Evolutionary conservation across 1,140 invertebrate species (phyloP), one percentile per base, ranked within the genome.

Genomic region (Dinoponera quadriceps): DNA sequence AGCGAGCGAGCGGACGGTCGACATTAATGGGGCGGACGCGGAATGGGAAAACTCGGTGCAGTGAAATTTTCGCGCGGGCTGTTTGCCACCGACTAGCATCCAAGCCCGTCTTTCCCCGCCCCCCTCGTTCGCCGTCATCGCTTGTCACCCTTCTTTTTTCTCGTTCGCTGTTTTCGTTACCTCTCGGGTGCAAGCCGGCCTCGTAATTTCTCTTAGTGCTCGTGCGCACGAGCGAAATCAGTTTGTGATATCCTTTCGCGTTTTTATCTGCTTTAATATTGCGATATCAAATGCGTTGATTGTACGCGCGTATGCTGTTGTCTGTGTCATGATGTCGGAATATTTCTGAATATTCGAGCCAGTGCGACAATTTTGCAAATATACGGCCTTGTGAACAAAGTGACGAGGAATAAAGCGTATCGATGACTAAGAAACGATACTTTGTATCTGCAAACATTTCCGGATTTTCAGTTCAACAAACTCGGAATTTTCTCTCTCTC

Each of bases 1-100:
- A 18, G 49, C 38, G 62, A 59, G 38, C 57, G 54, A 38, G 72
- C 29, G 62, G 1, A 69, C 74, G 87, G 71, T 80, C 82, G 87
- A 89, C 88, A 85, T 88, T 89, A 85, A 89, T 86, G 87, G 82
- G 74, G 71, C 66, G 84, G 59, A 81, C 60, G 38, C 71, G 86
- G 72, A 83, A 85, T 83, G 63, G 82, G 84, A 82, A 82, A 86
- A 84, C 75, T 83, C 77, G 82, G 74, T 71, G 84, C 74, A 82
- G 77, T 84, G 78, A 90, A 90, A 88, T 90, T 86, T 90, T 90
- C 82, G 71, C 84, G 44, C 71, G 63, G 51, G 33, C 27, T 80
- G 75, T 69, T 80, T 48, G 75, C 75, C 51, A 80, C 75, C 44
- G 65, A 80, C 74, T 78, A 78, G 49, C 74, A 68, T 78, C 74